Percentiles rank a stretch among this genome's conserved stretches.
Conservation (phyloP, 2,888 invertebrate genomes). For the Nemotelus pantherinus region DNA sequence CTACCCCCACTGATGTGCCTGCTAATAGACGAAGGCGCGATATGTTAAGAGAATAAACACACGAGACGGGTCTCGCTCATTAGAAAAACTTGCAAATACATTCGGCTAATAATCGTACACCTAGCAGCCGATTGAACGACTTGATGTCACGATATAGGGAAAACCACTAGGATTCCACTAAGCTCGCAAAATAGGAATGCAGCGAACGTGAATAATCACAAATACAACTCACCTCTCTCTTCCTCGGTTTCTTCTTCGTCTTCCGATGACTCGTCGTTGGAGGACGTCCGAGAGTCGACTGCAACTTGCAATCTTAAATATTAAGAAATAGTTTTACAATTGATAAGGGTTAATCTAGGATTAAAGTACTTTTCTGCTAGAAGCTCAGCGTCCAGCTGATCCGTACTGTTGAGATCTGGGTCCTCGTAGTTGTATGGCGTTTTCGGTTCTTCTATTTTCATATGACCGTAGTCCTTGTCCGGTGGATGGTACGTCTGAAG, state of each 20-base stretch:
- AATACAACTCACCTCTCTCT: conserved; percentile 66
- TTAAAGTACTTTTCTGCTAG: conserved; percentile 77
- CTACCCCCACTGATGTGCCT: background rate
- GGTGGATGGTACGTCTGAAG: conserved; percentile 96
- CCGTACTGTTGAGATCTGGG: conserved; percentile 67
- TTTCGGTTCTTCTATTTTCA: conserved; percentile 98
- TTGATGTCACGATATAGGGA: too few species aligned
- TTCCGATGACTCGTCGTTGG: conserved; percentile 68
- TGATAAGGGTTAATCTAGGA: conserved; percentile 18
- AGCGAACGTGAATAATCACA: too few species aligned
- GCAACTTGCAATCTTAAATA: conserved; percentile 60
- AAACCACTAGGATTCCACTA: too few species aligned
- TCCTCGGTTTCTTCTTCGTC: conserved; percentile 71
- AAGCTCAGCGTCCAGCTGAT: conserved; percentile 75
- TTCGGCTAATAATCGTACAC: background rate
- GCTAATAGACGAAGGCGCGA: background rate
- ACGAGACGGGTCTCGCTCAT: background rate
- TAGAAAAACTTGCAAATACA: background rate
- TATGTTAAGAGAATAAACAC: background rate
- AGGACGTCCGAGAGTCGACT: conserved; percentile 62
- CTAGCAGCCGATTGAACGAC: too few species aligned
- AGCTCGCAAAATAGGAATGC: too few species aligned
- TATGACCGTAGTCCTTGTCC: conserved; percentile 98
- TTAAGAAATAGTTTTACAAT: conserved; percentile 32
- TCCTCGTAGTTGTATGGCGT: conserved; percentile 83